These are phyloP conservation scores for Thaleichthys pacificus DNA, from an alignment of 2,797 vertebrate species.

Conservation along the genomic window DNA sequence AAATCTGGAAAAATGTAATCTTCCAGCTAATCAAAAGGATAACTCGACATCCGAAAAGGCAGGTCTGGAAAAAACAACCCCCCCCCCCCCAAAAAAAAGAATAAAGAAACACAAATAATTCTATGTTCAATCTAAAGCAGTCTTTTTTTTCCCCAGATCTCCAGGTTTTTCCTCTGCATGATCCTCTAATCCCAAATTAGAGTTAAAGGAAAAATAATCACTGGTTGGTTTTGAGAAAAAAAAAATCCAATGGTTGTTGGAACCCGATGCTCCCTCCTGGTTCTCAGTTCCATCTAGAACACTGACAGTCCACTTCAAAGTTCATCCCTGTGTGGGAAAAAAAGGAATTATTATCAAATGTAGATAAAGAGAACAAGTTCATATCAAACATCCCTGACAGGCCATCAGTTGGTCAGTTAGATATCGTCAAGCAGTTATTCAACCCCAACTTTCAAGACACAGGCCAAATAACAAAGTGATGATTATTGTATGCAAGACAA, in stretches of 20 bases:
- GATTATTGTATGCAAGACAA: too few relatives aligned
- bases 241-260: conserved; percentile 52
- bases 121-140: conserved; percentile 61
- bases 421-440: neutral
- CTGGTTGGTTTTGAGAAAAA: conserved; percentile 71
- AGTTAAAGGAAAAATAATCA: conserved; percentile 45
- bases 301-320: conserved; percentile 88
- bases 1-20: conserved; percentile 50
- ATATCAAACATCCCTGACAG: neutral
- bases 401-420: neutral
- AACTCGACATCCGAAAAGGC: conserved; percentile 80
- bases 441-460: neutral
- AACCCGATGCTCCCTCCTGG: conserved; percentile 80
- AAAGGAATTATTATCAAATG: conserved; percentile 37
- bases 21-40: conserved; percentile 66
- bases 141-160: conserved; percentile 42
- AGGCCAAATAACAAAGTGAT: too few relatives aligned
- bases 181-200: conserved; percentile 55
- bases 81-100: conserved; percentile 24
- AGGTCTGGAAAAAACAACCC: conserved; percentile 38
- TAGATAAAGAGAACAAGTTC: neutral
- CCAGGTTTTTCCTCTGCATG: conserved; percentile 37
- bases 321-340: conserved; percentile 88
- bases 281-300: conserved; percentile 69
- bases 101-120: conserved; percentile 57